A percentile compares a stretch with the other conserved stretches of the same genome.
Conservation (phyloP, 2,113 vertebrate species). For the Typhlomys cinereus region DNA sequence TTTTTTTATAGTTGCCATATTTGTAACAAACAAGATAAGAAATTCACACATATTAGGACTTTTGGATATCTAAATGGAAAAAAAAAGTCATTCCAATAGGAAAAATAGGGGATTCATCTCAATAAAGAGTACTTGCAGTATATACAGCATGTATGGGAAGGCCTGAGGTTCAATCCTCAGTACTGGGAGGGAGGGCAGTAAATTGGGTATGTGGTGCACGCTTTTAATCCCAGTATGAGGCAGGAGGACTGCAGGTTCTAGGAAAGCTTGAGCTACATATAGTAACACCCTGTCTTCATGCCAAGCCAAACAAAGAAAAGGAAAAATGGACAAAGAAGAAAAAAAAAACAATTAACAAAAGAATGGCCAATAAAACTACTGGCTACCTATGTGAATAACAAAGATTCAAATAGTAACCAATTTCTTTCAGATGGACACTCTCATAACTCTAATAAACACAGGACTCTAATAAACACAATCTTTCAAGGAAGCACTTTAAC, state of each 20-base stretch:
- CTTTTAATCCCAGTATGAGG: neutral
- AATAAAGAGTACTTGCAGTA: neutral
- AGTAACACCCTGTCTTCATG: neutral
- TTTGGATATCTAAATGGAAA: neutral
- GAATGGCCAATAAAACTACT: neutral
- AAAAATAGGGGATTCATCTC: neutral
- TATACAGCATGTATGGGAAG: neutral
- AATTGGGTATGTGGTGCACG: neutral
- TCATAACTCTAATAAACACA: neutral
- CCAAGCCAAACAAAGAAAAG: neutral
- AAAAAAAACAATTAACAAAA: conserved; percentile 34
- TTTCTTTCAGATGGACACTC: neutral
- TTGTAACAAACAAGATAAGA: neutral
- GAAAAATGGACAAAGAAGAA: neutral
- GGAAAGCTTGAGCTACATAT: neutral
- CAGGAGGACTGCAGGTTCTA: neutral
- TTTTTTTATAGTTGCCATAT: neutral
- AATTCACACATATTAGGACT: conserved; percentile 25
- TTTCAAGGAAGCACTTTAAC: neutral
- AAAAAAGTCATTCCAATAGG: neutral
- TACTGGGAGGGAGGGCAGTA: neutral
- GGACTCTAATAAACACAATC: neutral
- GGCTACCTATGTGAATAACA: neutral
- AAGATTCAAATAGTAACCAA: conserved; percentile 32
- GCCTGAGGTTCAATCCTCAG: neutral